These are phyloP conservation scores for Sisyra nigra DNA, from an alignment of 2,888 invertebrate species.

Conservation along the genomic window DNA sequence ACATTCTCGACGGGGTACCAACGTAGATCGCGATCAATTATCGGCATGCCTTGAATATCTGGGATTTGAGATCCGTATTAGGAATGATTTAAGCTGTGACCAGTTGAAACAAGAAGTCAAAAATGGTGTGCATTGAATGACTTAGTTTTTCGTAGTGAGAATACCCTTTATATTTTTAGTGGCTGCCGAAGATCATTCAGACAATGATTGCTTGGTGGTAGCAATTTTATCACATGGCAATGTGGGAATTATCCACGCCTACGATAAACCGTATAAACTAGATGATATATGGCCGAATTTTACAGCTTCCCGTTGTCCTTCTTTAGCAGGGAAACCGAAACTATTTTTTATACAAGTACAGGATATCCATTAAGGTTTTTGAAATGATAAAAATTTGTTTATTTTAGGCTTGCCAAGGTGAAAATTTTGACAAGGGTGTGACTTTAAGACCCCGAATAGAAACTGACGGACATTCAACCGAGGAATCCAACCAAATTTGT, in stretches of 20 bases:
- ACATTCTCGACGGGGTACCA: slow-evolving; percentile 65
- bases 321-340: slow-evolving; percentile 71
- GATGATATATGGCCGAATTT: slow-evolving; percentile 66
- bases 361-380: too few species aligned
- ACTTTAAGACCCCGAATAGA: slow-evolving; percentile 50
- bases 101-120: too few species aligned
- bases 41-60: slow-evolving; percentile 42
- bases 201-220: slow-evolving; percentile 70
- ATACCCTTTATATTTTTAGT: slow-evolving; percentile 33
- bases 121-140: too few species aligned
- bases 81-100: slow-evolving; percentile 54
- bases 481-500: slow-evolving; percentile 67
- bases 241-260: slow-evolving; percentile 70
- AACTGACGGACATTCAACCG: slow-evolving; percentile 55
- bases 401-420: slow-evolving; percentile 92
- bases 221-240: slow-evolving; percentile 85
- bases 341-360: slow-evolving; percentile 35
- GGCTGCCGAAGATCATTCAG: slow-evolving; percentile 58
- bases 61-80: slow-evolving; percentile 55
- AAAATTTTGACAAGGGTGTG: slow-evolving; percentile 64
- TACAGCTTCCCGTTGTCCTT: slow-evolving; percentile 65
- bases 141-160: too few species aligned
- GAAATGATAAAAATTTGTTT: slow-evolving; percentile 38
- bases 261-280: slow-evolving; percentile 69
- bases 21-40: slow-evolving; percentile 67